These are phyloP conservation scores for Metacarcinus magister DNA, from an alignment of 2,888 invertebrate genomes.

Conservation along the genomic window DNA sequence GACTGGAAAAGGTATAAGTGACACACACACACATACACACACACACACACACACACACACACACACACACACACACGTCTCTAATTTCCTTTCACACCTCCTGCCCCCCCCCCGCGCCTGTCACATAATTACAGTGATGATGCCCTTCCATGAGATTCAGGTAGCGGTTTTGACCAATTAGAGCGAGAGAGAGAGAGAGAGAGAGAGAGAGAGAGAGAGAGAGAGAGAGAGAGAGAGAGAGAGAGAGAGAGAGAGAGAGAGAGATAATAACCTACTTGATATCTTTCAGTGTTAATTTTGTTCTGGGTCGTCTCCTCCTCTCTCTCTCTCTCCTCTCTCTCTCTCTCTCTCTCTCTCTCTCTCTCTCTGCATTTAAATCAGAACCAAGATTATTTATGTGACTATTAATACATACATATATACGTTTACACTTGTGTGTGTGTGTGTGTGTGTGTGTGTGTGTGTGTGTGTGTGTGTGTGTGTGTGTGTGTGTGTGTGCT, in stretches of 20 bases:
- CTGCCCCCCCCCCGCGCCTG: background rate
- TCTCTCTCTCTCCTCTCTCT: background rate
- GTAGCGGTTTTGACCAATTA: background rate
- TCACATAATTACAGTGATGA: background rate
- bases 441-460: conserved; percentile 64
- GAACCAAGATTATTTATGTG: background rate
- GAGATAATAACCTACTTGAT: background rate
- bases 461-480: conserved; percentile 65
- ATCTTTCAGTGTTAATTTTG: background rate
- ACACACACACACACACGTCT: too few species aligned
- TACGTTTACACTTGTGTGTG: conserved; percentile 18
- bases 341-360: too few species aligned
- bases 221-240: conserved; percentile 26
- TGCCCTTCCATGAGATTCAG: background rate
- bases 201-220: conserved; percentile 13
- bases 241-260: conserved; percentile 26
- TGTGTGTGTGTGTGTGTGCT: background rate
- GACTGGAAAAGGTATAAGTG: background rate
- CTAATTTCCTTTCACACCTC: background rate
- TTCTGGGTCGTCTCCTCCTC: too few species aligned
- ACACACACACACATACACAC: background rate
- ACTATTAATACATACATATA: background rate
- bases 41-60: too few species aligned
- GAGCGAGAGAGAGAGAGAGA: background rate
- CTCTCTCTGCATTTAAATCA: background rate